Evolutionary conservation across 1,140 invertebrate species (phyloP).

Genomic region (Zaprionus davidi): DNA sequence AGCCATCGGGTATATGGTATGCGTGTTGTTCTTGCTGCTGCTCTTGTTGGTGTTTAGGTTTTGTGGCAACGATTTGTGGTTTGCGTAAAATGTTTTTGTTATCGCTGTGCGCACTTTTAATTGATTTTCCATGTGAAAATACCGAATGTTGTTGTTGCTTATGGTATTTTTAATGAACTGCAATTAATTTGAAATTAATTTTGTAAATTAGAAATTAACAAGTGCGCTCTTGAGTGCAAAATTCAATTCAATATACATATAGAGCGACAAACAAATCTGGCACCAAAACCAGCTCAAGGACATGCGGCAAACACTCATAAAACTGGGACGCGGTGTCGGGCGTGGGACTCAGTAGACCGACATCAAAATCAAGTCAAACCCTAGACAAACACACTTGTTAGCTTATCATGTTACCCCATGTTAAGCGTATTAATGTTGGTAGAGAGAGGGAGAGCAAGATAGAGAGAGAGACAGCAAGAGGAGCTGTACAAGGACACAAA

Average conservation of each 20-base stretch:
- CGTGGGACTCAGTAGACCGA: conserved; percentile 41
- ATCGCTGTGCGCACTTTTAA: conserved; percentile 62
- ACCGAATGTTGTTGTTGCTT: conserved; percentile 23
- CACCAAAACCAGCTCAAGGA: conserved; percentile 51
- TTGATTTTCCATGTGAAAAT: conserved; percentile 74
- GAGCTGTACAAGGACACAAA: conserved; percentile 22
- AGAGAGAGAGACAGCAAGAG: conserved; percentile 22
- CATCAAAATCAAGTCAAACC: conserved; percentile 73
- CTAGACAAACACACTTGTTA: conserved; percentile 81
- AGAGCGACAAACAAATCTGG: not conserved
- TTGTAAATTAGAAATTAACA: conserved; percentile 36
- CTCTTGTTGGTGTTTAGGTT: conserved; percentile 45
- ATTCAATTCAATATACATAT: not conserved
- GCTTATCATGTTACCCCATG: conserved; percentile 81
- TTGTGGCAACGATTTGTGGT: conserved; percentile 68
- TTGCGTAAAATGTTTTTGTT: conserved; percentile 65
- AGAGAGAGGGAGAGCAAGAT: not conserved
- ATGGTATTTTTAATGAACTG: conserved; percentile 61
- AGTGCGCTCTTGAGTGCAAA: not conserved
- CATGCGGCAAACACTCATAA: conserved; percentile 30
- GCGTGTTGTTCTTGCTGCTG: conserved; percentile 26
- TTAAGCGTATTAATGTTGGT: conserved; percentile 75
- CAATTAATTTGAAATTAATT: conserved; percentile 52
- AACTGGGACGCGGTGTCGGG: conserved; percentile 5
- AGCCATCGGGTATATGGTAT: conserved; percentile 33